Evolutionary conservation across 37 sponge, comb jelly and placozoan species (phyloP).

Genomic region (Hormiphora californensis): DNA sequence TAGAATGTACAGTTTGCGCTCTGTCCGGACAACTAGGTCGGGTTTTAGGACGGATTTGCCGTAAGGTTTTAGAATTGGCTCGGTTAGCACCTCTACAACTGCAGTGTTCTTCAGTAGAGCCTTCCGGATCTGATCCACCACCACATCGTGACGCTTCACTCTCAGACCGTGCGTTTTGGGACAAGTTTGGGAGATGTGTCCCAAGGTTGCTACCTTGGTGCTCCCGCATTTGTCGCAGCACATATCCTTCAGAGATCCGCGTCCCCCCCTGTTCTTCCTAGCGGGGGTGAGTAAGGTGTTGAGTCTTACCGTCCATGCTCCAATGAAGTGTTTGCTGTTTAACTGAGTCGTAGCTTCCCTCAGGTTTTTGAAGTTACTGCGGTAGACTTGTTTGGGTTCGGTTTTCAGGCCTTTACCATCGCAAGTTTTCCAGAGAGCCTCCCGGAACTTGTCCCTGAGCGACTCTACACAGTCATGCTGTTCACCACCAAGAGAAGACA

Average conservation of each 20-base stretch:
- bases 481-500: neutral
- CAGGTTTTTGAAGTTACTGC: neutral
- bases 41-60: neutral
- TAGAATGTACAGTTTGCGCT: neutral
- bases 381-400: neutral
- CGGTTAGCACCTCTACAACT: neutral
- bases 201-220: neutral
- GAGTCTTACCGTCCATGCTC: neutral
- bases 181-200: conserved; percentile 1
- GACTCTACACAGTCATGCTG: neutral
- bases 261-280: neutral
- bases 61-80: neutral
- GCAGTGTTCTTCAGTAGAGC: neutral
- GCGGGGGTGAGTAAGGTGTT: neutral
- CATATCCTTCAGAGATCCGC: neutral
- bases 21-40: neutral
- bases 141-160: neutral
- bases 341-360: neutral
- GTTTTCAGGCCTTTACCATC: neutral
- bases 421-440: neutral
- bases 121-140: neutral
- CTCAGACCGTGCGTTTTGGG: neutral
- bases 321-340: neutral
- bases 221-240: neutral
- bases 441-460: neutral